A percentile compares a stretch with the other conserved stretches of the same genome.
Evolutionary conservation across 2,113 vertebrate species (phyloP).

Genomic region (Paramisgurnus dabryanus): DNA sequence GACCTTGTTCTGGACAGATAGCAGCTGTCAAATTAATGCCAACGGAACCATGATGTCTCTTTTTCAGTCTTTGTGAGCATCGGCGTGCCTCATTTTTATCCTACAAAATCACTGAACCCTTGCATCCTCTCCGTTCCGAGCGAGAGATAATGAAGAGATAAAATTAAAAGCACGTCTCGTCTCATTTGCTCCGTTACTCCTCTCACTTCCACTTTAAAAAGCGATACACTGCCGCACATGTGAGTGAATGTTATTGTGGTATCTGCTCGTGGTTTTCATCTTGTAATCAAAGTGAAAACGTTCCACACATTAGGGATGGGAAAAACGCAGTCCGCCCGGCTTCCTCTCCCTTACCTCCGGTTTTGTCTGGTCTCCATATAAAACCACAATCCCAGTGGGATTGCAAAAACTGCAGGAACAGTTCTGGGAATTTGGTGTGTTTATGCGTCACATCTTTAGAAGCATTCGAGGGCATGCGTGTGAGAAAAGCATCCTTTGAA

Average conservation of each 20-base stretch:
- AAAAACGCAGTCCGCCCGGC: neutral
- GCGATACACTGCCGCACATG: constrained; percentile 15
- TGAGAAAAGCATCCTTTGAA: constrained; percentile 20
- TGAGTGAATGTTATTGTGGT: constrained; percentile 24
- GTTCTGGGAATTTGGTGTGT: neutral
- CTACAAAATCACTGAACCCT: constrained; percentile 23
- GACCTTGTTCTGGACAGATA: constrained; percentile 36
- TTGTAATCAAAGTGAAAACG: constrained; percentile 16
- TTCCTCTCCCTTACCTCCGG: neutral
- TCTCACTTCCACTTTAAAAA: neutral
- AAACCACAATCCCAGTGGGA: constrained; percentile 6
- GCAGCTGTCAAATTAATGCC: constrained; percentile 24
- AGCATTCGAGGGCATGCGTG: constrained; percentile 24
- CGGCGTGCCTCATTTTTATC: neutral
- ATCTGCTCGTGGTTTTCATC: neutral
- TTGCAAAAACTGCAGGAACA: neutral
- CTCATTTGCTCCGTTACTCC: constrained; percentile 4
- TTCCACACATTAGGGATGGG: constrained; percentile 16
- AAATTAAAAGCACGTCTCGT: constrained; percentile 2
- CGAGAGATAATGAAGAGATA: constrained; percentile 14
- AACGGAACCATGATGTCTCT: constrained; percentile 3
- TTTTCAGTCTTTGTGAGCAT: constrained; percentile 1
- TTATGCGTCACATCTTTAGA: neutral
- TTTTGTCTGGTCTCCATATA: constrained; percentile 6
- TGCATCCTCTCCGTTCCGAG: constrained; percentile 5